Evolutionary conservation across 1,140 invertebrate genomes (phyloP), one percentile per base, ranked within the genome.

Genomic region (Calephelis nemesis): DNA sequence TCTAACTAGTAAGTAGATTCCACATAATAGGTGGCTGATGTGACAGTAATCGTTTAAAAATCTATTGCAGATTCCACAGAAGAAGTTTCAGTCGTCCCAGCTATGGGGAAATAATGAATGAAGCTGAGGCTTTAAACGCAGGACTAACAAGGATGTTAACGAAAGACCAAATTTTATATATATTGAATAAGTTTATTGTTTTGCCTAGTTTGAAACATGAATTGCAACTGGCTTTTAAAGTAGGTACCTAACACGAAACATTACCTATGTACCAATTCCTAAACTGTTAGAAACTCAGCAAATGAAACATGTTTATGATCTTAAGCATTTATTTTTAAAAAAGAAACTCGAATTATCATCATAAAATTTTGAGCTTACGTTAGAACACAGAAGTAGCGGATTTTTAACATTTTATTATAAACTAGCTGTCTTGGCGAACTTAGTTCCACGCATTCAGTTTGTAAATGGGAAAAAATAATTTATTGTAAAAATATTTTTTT

Each of bases 91-190:
- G 82, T 63, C 87, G 88, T 66, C 87, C 88, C 47, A 84, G 68
- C 40, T 91, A 88, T 78, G 74, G 72, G 13, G 86, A 90, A 80
- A 81, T 91, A 65, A 90, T 91, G 83, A 75, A 9, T 5, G 77
- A 83, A 70, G 80, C 73, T 11, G 87, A 90, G 71, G 74, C 74
- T 45, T 76, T 88, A 67, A 82, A 83, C 74, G 83, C 82, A 30
- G 83, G 75, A 39, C 52, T 72, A 9, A 75, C 73, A 39, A 79
- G 80, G 77, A 70, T 85, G 65, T 68, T 91, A 49, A 87, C 82
- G 7, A 79, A 79, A 72, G 81, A 89, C 10, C 85, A 91, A 77
- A 63, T 88, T 65, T 81, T 89, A 69, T 88, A 84, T 58, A 79
- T 89, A 62, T 77, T 91, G 65, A 71, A 85, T 69, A 78, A 77